A percentile compares a stretch with the other conserved stretches of the same genome.
Evolutionary conservation across 2,888 invertebrate genomes (phyloP).

Genomic region (Nemoura dubitans): DNA sequence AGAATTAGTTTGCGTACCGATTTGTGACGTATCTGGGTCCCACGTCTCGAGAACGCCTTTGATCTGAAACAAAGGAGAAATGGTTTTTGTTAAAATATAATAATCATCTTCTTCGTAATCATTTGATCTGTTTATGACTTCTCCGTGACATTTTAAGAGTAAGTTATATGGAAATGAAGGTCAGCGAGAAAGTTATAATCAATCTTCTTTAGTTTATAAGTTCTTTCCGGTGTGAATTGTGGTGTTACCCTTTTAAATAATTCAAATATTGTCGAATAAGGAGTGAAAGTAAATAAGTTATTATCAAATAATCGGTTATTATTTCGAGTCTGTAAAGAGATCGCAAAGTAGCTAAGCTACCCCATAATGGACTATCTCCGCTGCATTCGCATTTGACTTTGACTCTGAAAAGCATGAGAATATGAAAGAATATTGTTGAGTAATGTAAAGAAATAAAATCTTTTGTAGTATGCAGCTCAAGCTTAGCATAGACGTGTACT

Average conservation of each 20-base stretch:
- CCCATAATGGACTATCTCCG: not conserved
- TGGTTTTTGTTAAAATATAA: slow-evolving; percentile 14
- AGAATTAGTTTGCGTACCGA: slow-evolving; percentile 52
- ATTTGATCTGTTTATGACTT: not conserved
- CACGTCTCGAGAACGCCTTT: slow-evolving; percentile 52
- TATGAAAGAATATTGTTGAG: not conserved
- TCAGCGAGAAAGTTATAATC: slow-evolving; percentile 25
- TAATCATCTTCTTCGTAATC: slow-evolving; percentile 21
- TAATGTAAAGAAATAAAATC: not conserved
- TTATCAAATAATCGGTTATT: slow-evolving; percentile 5
- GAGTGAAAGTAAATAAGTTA: slow-evolving; percentile 29
- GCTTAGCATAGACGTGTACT: not conserved
- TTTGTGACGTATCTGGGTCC: slow-evolving; percentile 51
- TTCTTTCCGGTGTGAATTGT: slow-evolving; percentile 1
- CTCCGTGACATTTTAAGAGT: slow-evolving; percentile 22
- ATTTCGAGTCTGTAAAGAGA: not conserved
- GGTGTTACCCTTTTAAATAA: not conserved
- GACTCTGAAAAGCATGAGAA: not conserved
- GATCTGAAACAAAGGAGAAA: slow-evolving; percentile 52
- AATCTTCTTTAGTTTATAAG: slow-evolving; percentile 29
- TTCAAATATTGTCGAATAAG: slow-evolving; percentile 22
- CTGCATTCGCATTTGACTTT: not conserved
- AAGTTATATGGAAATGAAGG: slow-evolving; percentile 31
- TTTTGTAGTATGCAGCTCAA: not conserved
- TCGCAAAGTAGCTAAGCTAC: not conserved